Base-by-base conservation (phyloP, 2,888 invertebrate genomes). In the Baccha elongata region DNA sequence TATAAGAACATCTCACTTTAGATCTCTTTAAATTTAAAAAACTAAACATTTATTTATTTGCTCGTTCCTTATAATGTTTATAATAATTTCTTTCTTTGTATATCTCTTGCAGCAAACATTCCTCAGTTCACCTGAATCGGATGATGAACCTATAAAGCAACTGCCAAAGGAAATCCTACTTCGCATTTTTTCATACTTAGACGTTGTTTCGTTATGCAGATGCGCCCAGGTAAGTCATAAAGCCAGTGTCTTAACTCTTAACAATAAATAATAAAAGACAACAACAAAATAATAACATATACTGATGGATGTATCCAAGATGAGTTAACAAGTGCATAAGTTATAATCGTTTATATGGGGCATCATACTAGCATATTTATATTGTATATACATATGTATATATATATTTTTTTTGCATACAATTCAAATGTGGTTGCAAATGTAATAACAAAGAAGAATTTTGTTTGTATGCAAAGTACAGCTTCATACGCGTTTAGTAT, bases 121-220 rank as follows among this genome's bases (percentile, higher is more conserved):
- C 89, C 90, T 90, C 87, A 89, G 88, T 87, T 87, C 89, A 85
- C 88, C 88, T 85, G 90, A 90, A 86, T 86, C 89, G 85, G 90
- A 90, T 87, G 91, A 91, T 88, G 90, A 91, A 89, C 90, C 89
- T 87, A 91, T 91, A 86, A 90, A 90, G 87, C 98, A 98, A 92
- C 93, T 99, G 90, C 99, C 99, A 67, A 98, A 99, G 91, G 99
- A 99, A 92, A 93, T 99, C 86, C 92, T 99, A 76, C 93, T 99
- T 87, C 94, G 97, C 90, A 97, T 98, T 89, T 95, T 98, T 88
- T 99, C 99, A 35, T 99, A 97, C 90, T 92, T 99, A 89, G 99
- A 99, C 90, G 98, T 99, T 55, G 96, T 98, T 32, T 97, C 98
- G 11, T 92, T 99, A 86, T 99, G 99, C 90, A 93, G 98, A 86